These are phyloP conservation scores for Ochotona curzoniae DNA, from an alignment of 2,113 vertebrate species.

Conservation along the genomic window DNA sequence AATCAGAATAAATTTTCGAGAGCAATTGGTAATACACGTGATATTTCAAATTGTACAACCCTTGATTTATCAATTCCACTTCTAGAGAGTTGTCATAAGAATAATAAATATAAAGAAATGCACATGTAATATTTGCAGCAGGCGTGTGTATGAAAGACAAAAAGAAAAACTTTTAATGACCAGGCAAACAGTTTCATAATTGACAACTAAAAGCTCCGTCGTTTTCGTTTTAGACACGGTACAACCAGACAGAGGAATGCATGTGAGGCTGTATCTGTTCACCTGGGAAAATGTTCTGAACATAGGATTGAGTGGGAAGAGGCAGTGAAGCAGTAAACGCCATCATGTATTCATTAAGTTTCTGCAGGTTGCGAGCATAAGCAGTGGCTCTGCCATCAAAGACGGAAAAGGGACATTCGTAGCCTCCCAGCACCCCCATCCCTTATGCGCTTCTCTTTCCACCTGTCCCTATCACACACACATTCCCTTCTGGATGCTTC, in stretches of 20 bases:
- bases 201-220: neutral
- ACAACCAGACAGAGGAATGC: neutral
- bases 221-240: neutral
- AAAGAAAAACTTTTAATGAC: neutral
- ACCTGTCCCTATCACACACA: neutral
- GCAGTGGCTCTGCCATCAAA: neutral
- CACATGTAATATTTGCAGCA: neutral
- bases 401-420: neutral
- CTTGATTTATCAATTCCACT: neutral
- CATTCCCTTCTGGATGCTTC: neutral
- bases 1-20: neutral
- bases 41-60: neutral
- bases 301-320: neutral
- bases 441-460: neutral
- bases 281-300: neutral
- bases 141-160: neutral
- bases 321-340: neutral
- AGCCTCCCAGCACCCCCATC: fast-evolving
- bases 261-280: neutral
- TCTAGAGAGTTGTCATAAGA: neutral
- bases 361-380: neutral
- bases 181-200: neutral
- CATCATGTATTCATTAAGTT: neutral
- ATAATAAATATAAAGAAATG: conserved; percentile 16
- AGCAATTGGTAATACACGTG: neutral